phyloP scores from a whole-genome alignment of 2,888 invertebrate genomes.

The Cinara cedri region DNA sequence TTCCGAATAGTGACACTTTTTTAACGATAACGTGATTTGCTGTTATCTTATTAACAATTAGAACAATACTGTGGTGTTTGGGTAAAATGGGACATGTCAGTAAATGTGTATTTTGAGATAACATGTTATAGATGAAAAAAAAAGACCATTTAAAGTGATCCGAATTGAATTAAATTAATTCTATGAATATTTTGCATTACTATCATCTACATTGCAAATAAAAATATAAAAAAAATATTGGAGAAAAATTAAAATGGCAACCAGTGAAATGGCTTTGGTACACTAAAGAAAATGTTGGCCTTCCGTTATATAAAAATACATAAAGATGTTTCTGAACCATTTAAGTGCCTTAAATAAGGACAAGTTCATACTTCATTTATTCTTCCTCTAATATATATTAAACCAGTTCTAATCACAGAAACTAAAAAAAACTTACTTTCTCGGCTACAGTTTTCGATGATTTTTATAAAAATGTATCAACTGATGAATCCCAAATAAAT shows the following conservation, averaged over 20 bases:
- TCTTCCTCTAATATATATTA: constrained; percentile 9
- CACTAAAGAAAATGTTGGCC: constrained; percentile 6
- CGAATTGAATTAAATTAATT: constrained; percentile 5
- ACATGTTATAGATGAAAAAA: too few relatives aligned
- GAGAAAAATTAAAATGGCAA: constrained; percentile 10
- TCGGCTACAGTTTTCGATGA: constrained; percentile 10
- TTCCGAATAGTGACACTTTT: too few relatives aligned
- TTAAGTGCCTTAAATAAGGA: constrained; percentile 8
- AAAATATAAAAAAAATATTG: constrained; percentile 13
- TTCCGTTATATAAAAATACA: constrained; percentile 13
- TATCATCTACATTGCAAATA: constrained; percentile 13
- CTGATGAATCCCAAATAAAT: constrained; percentile 13
- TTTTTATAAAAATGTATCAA: constrained; percentile 10
- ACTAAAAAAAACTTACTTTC: constrained; percentile 6
- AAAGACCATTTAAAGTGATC: constrained; percentile 5
- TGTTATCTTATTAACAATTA: too few relatives aligned
- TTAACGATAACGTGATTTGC: too few relatives aligned
- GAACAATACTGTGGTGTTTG: too few relatives aligned
- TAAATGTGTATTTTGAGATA: too few relatives aligned
- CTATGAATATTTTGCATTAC: constrained; percentile 13
- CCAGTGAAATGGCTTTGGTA: constrained; percentile 13
- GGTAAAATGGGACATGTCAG: too few relatives aligned
- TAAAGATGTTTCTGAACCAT: constrained; percentile 13
- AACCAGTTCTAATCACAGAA: constrained; percentile 9
- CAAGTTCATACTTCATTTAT: constrained; percentile 13